phyloP scores from a whole-genome alignment of 1,140 invertebrate species.

The Branchinecta lindahli region DNA sequence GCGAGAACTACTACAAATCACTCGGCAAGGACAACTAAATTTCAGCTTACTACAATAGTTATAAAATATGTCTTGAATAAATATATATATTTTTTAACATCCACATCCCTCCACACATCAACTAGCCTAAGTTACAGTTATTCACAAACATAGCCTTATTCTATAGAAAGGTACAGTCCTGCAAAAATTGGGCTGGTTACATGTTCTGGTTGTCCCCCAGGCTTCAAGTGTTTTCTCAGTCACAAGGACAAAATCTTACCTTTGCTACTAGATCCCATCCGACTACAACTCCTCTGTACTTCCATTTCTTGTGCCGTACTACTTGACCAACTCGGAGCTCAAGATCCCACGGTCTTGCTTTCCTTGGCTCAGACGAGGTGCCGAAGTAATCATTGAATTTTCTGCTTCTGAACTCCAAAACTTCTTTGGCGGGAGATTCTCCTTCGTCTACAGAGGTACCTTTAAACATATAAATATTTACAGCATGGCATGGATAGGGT shows the following conservation, averaged over 20 bases:
- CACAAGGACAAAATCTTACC: background rate
- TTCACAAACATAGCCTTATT: too few relatives aligned
- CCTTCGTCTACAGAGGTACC: conserved; percentile 21
- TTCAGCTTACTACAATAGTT: too few relatives aligned
- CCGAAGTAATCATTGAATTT: conserved; percentile 22
- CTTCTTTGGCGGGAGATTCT: conserved; percentile 35
- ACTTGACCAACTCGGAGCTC: conserved; percentile 39
- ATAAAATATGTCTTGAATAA: too few relatives aligned
- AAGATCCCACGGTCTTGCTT: conserved; percentile 30
- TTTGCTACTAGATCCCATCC: conserved; percentile 37
- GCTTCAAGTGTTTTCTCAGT: too few relatives aligned
- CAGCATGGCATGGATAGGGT: background rate
- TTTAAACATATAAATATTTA: background rate
- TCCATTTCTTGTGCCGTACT: conserved; percentile 34
- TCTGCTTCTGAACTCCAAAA: conserved; percentile 29
- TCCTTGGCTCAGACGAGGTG: conserved; percentile 30
- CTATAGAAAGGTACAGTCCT: too few relatives aligned
- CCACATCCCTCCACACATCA: too few relatives aligned
- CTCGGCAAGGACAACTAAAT: too few relatives aligned
- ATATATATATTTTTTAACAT: too few relatives aligned
- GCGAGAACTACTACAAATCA: conserved; percentile 19
- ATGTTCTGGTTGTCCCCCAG: too few relatives aligned
- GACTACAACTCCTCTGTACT: conserved; percentile 39
- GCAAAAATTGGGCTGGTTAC: too few relatives aligned
- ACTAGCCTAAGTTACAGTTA: too few relatives aligned